Evolutionary conservation across 53 echinoderm and acorn worm species (phyloP), one percentile per base, ranked within the genome.

Genomic region (Astropecten irregularis): DNA sequence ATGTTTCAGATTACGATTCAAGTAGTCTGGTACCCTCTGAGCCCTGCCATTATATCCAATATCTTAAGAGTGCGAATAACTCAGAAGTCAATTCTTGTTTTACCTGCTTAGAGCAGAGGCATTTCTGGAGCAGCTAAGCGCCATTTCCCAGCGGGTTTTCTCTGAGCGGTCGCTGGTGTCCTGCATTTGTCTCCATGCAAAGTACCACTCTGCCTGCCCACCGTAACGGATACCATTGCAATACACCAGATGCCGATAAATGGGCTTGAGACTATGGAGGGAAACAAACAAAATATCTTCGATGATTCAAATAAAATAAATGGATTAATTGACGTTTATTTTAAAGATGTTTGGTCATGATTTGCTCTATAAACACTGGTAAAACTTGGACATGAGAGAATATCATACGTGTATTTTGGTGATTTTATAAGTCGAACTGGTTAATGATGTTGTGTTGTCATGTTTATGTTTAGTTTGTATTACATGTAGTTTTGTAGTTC

Each of bases 151-250:
- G 71, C 69, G 81, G 0, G 87, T 7, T 34, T 79, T 81, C 61
- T 93, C 90, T 8, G 50, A 34, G 2, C 76, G 65, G 71, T 87
- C 84, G 19, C 40, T 39, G 1, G 65, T 64, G 15, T 34, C n/a
- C 7, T 22, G 58, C 81, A 90, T 79, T 51, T 77, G 40, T 2
- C 37, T 49, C 90, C 72, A 68, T 15, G 83, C 89, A 65, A 93
- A 93, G 23, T 90, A 84, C 93, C 93, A 93, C 52, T 90, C 87
- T 3, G 49, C 60, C 49, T 87, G 77, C 31, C 93, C 90, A 10
- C 93, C 90, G 21, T 84, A 71, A 11, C 87, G 90, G 29, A 93
- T 81, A 26, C 90, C 93, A 36, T 90, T 93, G 25, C 93, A 93
- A 51, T 87, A 93, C 8, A 85, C 82, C 47, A 52, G 51, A 2